These are phyloP conservation scores for Siphamia tubifer DNA, from an alignment of 2,113 vertebrate species.

Conservation along the genomic window DNA sequence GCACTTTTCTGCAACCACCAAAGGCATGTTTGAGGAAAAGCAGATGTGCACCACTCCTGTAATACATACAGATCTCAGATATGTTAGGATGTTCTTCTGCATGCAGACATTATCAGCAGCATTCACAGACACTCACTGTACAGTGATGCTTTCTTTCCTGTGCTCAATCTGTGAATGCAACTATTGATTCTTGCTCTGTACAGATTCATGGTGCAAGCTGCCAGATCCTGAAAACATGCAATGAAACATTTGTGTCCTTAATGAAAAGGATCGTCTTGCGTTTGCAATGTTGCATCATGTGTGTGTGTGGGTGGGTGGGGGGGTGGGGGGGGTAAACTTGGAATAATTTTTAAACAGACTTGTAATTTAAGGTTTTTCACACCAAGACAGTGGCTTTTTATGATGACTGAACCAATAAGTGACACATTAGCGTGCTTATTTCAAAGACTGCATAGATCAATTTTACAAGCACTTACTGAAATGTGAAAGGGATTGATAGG, in stretches of 20 bases:
- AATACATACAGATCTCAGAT: not conserved
- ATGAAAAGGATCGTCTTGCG: slow-evolving; percentile 34
- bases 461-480: slow-evolving; percentile 33
- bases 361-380: slow-evolving; percentile 2
- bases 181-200: slow-evolving; percentile 39
- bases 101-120: slow-evolving; percentile 9
- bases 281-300: not conserved
- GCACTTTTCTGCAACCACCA: slow-evolving; percentile 45
- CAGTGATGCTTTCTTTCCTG: slow-evolving; percentile 5
- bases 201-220: not conserved
- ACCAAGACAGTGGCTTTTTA: not conserved
- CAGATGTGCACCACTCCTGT: not conserved
- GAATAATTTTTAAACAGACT: not conserved
- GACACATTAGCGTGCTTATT: slow-evolving; percentile 27
- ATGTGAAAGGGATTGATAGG: slow-evolving; percentile 32
- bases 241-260: slow-evolving; percentile 24
- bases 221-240: slow-evolving; percentile 23
- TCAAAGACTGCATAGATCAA: slow-evolving; percentile 27
- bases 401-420: not conserved
- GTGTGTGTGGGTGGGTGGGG: no score
- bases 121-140: slow-evolving; percentile 4
- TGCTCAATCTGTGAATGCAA: slow-evolving; percentile 12
- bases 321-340: no score
- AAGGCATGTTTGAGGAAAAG: slow-evolving; percentile 15
- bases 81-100: not conserved